Percentiles rank a stretch among this genome's conserved stretches.
phyloP scores from a whole-genome alignment of 2,113 vertebrate genomes.

The Vidua macroura region DNA sequence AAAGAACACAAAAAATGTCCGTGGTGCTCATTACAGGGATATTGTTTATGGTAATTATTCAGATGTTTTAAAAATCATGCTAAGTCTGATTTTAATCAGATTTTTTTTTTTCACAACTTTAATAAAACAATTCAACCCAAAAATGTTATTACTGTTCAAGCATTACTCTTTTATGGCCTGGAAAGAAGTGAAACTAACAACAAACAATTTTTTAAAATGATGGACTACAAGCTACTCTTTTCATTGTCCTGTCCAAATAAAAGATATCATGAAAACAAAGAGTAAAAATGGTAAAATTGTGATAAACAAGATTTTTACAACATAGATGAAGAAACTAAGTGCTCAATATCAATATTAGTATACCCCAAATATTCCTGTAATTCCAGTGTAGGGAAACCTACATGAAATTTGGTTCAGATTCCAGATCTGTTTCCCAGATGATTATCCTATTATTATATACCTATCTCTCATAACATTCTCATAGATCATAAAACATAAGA shows the following conservation, averaged over 20 bases:
- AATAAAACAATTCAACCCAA: background rate
- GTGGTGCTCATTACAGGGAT: background rate
- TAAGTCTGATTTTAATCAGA: background rate
- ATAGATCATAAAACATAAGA: background rate
- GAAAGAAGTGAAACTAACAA: background rate
- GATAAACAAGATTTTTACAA: background rate
- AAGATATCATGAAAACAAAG: background rate
- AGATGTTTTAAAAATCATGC: background rate
- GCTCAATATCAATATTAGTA: background rate
- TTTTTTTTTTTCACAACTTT: background rate
- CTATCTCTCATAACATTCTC: background rate
- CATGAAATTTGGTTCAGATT: background rate
- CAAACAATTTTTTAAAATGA: background rate
- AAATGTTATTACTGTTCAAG: background rate
- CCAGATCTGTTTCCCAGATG: background rate
- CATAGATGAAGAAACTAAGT: background rate
- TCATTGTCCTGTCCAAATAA: background rate
- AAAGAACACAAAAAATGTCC: slow-evolving; percentile 12
- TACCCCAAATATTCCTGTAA: background rate
- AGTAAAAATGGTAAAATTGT: background rate
- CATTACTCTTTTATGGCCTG: background rate
- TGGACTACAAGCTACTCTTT: background rate
- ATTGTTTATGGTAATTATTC: slow-evolving; percentile 20
- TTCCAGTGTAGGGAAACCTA: background rate
- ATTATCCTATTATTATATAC: background rate